Base-by-base conservation (phyloP, 1,140 invertebrate species). In the Halyomorpha halys region DNA sequence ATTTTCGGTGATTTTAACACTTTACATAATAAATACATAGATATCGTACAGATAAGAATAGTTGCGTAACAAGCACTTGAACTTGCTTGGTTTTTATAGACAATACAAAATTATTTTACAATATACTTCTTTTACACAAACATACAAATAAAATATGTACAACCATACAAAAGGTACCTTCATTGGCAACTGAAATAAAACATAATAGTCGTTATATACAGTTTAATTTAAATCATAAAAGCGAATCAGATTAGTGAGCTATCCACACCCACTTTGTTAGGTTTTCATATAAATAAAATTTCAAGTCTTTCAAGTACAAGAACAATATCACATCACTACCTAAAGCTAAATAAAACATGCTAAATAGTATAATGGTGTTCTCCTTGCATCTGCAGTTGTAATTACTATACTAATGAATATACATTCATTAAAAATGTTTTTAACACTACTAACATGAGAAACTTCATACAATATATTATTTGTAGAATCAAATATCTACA, bases 241-340 rank as follows among this genome's bases (percentile, higher is more conserved):
- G 53, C 53, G 27, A 56, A 16, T 23, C 53, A 56, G 53, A 56
- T 56, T 56, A 56, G 53, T 56, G 53, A 56, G 53, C 53, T 56
- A 25, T 56, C 53, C 53, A 56, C 23, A 56, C 18, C 53, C 18
- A 56, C 34, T 56, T 19, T 56, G 23, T 23, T 56, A 23, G 18
- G 1, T 23, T 56, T 56, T 27, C 6, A 27, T 23, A 56, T 23
- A 25, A 56, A 56, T 23, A 25, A 56, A 56, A 56, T 23, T 23
- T 23, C 53, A 56, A 56, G 53, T 56, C 53, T 56, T 56, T 56
- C 53, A 56, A 56, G 23, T 56, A 56, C 23, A 23, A 56, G 53
- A 56, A 56, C 53, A 56, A 56, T 56, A 56, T 56, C 53, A 56
- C 53, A 56, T 56, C 53, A 56, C 53, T 56, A 56, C 23, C 53